Evolutionary conservation across 2,888 invertebrate genomes (phyloP), one percentile per base, ranked within the genome.

Genomic region (Hermaeophaga mercurialis): DNA sequence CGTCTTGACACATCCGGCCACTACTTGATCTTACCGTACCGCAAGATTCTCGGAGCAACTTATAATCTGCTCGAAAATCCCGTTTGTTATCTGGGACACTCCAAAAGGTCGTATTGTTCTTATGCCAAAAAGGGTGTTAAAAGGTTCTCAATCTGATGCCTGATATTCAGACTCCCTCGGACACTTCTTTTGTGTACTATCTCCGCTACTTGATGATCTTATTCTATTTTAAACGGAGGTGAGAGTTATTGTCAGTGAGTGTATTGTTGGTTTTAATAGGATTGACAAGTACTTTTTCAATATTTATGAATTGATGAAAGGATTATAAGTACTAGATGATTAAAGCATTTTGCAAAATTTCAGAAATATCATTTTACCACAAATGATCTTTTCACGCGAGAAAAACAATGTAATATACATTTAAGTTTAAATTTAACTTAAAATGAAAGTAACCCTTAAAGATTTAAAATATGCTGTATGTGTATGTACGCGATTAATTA

Each of bases 21-120:
- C 62, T 62, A 68, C 69, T 69, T 68, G 68, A 69, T 69, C 69
- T 68, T 61, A 62, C 58, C 61, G 54, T 57, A 58, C 61, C 63
- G 50, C 59, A 64, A 65, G 63, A 64, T 63, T 58, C 56, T 49
- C 45, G 55, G 59, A 14, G 19, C 59, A 59, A 64, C 66, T 64
- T 63, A 58, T 66, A 69, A 70, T 68, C 69, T 66, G 61, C 54
- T 44, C 54, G 56, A 65, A 67, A 67, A 66, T 66, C 67, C 62
- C 65, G 63, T 68, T 70, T 69, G 67, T 68, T 69, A 66, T 61
- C 61, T 61, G 57, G 58, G 58, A 54, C 43, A 59, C 60, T 61
- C 58, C 56, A 61, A 59, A 56, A 56, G 55, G 53, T 58, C 55
- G 58, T 61, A 69, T 69, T 69, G 68, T 69, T 65, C 66, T 63